Evolutionary conservation across 2,888 invertebrate genomes (phyloP).

Genomic region (Papilio elwesi): DNA sequence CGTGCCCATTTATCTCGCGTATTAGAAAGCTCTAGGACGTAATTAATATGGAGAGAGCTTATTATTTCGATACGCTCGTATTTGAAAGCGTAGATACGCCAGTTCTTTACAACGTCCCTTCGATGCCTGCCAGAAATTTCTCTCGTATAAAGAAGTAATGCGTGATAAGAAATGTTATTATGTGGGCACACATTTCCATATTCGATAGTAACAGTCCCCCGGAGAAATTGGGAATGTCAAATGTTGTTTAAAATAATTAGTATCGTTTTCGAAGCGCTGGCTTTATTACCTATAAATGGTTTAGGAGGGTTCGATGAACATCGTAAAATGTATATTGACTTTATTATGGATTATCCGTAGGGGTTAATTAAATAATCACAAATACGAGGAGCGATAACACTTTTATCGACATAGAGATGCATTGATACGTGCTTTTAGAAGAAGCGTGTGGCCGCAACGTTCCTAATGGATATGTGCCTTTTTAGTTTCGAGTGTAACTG

Average conservation of each 20-base stretch:
- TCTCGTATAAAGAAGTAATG: constrained; percentile 54
- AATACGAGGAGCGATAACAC: neutral
- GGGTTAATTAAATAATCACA: constrained; percentile 10
- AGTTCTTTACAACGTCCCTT: constrained; percentile 59
- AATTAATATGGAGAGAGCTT: constrained; percentile 80
- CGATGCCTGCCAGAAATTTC: constrained; percentile 77
- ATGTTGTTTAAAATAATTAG: constrained; percentile 34
- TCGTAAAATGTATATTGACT: constrained; percentile 16
- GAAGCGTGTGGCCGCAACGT: no score
- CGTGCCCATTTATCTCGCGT: constrained; percentile 66
- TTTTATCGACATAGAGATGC: neutral
- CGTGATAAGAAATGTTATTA: constrained; percentile 53
- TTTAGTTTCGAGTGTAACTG: no score
- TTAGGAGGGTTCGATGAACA: constrained; percentile 12
- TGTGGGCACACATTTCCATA: constrained; percentile 42
- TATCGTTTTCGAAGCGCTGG: constrained; percentile 23
- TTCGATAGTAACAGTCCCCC: constrained; percentile 47
- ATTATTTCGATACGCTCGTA: constrained; percentile 70
- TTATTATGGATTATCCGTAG: constrained; percentile 13
- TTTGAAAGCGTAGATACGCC: constrained; percentile 61
- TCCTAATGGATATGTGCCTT: no score
- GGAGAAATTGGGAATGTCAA: constrained; percentile 36
- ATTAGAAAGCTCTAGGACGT: constrained; percentile 74
- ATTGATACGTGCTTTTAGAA: neutral
- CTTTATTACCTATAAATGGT: constrained; percentile 28